Base-by-base conservation (phyloP, 2,113 vertebrate species). In the human region DNA sequence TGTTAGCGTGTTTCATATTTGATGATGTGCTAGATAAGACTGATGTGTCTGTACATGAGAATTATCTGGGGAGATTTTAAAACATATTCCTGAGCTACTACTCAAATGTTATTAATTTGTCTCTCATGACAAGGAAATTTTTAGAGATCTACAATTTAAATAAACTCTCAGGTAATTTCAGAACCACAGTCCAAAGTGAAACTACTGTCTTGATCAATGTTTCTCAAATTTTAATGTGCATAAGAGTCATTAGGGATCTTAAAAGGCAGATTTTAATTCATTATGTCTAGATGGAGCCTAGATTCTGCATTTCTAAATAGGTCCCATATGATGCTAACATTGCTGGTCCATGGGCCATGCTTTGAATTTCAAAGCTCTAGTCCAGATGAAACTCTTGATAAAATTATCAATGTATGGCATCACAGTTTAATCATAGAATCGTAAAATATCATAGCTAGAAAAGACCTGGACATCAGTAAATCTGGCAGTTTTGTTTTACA, bases 221-320 rank as follows among this genome's bases (percentile, higher is more conserved):
- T 84, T 76, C 76, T 88, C 93, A 83, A 82, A 57, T 87, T 78
- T 91, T 73, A 93, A 79, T 83, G 52, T n/a, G 17, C 6, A 30
- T 25, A 38, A 27, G 14, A 96, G 11, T 82, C 6, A 0, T 40
- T n/a, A 79, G 25, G n/a, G 38, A 88, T 90, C 32, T 92, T 78
- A 80, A 92, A 90, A 84, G 87, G 85, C 30, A 94, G 87, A 88
- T 87, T 96, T 70, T 70, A 40, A 92, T 18, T 95, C 40, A 70
- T 30, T 66, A n/a, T 20, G 27, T 80, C 12, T 75, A 70, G 22
- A 64, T 80, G 30, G 23, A 90, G 43, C 4, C 55, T 48, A 40
- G 13, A 78, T 72, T 93, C 50, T 70, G 66, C 30, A 48, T 70
- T 88, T 76, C 80, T 84, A 76, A 87, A 59, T 87, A 57, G 57